Percentiles rank a stretch among this genome's conserved stretches.
phyloP scores from a whole-genome alignment of 2,888 invertebrate genomes.

The Acanthococcus lagerstroemiae region DNA sequence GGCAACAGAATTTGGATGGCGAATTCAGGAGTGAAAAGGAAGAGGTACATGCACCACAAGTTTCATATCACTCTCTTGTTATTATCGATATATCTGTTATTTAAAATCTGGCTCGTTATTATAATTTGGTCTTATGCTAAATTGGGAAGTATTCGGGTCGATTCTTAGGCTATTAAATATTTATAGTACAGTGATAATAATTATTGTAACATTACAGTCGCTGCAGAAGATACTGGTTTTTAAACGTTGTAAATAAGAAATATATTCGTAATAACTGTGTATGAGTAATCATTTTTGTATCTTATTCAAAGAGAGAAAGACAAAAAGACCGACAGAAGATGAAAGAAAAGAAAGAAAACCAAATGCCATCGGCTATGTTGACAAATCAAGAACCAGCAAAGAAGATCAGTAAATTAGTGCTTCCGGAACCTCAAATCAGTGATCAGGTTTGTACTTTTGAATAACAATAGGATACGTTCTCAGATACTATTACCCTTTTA shows the following conservation, averaged over 20 bases:
- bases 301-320: conserved; percentile 57
- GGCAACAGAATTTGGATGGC: conserved; percentile 88
- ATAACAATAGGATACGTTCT: not conserved
- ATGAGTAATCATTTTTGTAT: not conserved
- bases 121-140: too few relatives aligned
- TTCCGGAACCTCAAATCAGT: conserved; percentile 94
- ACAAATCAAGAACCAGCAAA: conserved; percentile 79
- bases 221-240: too few relatives aligned
- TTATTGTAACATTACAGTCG: too few relatives aligned
- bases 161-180: too few relatives aligned
- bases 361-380: conserved; percentile 80
- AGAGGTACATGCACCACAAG: conserved; percentile 50
- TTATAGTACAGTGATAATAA: too few relatives aligned
- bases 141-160: too few relatives aligned
- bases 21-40: conserved; percentile 83
- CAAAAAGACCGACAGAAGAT: conserved; percentile 91
- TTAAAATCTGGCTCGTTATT: too few relatives aligned
- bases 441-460: conserved; percentile 46
- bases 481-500: not conserved
- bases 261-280: conserved; percentile 8
- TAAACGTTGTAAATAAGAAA: not conserved
- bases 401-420: conserved; percentile 87
- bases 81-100: too few relatives aligned
- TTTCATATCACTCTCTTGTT: too few relatives aligned
- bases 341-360: conserved; percentile 91